phyloP scores from a whole-genome alignment of 2,113 vertebrate genomes.

The Nibea albiflora region DNA sequence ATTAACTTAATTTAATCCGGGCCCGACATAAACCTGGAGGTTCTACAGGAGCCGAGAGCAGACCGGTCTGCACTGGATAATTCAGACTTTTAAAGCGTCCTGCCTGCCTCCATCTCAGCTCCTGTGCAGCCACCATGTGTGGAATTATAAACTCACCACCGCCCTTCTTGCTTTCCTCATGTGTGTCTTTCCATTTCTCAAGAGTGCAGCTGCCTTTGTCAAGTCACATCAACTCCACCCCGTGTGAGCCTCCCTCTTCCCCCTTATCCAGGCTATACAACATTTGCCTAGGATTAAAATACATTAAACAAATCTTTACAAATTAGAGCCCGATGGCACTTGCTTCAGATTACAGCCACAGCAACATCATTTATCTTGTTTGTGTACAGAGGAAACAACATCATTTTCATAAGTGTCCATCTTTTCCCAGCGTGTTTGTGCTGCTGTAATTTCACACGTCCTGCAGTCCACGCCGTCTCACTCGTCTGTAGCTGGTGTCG shows the following conservation, averaged over 20 bases:
- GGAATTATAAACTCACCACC: slow-evolving; percentile 10
- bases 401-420: neutral
- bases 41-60: neutral
- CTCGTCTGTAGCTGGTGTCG: neutral
- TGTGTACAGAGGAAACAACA: neutral
- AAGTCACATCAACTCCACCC: neutral
- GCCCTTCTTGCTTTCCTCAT: neutral
- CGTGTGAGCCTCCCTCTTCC: neutral
- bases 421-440: neutral
- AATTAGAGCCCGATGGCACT: neutral
- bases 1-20: slow-evolving; percentile 4
- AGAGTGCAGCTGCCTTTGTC: neutral
- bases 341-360: neutral
- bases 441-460: slow-evolving; percentile 16
- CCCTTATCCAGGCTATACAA: neutral
- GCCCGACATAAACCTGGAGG: slow-evolving; percentile 22
- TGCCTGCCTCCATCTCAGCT: neutral
- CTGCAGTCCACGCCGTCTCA: neutral
- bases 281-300: neutral
- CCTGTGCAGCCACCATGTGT: neutral
- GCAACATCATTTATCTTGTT: neutral
- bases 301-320: neutral
- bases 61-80: slow-evolving; percentile 25
- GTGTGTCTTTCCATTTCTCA: neutral
- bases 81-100: slow-evolving; percentile 3